Evolutionary conservation across 2,113 vertebrate species (phyloP), one percentile per base, ranked within the genome.

Genomic region (Percopsis transmontana): DNA sequence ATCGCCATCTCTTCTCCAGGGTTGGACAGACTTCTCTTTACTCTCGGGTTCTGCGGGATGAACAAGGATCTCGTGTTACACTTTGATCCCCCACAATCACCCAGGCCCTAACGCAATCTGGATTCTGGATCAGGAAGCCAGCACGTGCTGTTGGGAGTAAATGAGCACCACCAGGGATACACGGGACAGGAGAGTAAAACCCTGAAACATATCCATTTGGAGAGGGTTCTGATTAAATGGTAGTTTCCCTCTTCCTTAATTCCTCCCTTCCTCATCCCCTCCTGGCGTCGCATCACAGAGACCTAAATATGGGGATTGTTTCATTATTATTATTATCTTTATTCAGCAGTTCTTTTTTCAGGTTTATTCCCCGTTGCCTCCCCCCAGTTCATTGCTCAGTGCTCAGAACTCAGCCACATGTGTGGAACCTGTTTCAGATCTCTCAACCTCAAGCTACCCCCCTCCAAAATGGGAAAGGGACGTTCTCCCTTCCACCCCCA

Each of bases 251-350:
- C 41, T 44, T 59, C 18, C 68, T 79, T 56, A 58, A 23, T 72
- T 79, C 66, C 55, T 68, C 69, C 62, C 65, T 58, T 79, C 70
- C 68, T 74, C 68, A 85, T 80, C 75, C 60, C 57, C 52, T 57
- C 50, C 62, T 87, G 80, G 85, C 82, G 9, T 72, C 65, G 70
- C 74, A 80, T 84, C 82, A 85, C 72, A 88, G 60, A 76, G 44
- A 45, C 79, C 51, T 63, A 72, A 86, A 82, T 69, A 74, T 71
- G 72, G 73, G 55, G 66, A 58, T 61, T 48, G 45, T 85, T 79
- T 57, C 44, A 69, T 75, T 75, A 62, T 60, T 76, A 62, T 70
- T 45, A 24, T 41, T 20, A 57, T 39, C 7, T 56, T 18, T 18
- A 5, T 23, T 16, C 42, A 68, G 24, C n/a, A 68, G 55, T 71